Evolutionary conservation across 2,888 invertebrate species (phyloP), one percentile per base, ranked within the genome.

Genomic region (Erebia palarica): DNA sequence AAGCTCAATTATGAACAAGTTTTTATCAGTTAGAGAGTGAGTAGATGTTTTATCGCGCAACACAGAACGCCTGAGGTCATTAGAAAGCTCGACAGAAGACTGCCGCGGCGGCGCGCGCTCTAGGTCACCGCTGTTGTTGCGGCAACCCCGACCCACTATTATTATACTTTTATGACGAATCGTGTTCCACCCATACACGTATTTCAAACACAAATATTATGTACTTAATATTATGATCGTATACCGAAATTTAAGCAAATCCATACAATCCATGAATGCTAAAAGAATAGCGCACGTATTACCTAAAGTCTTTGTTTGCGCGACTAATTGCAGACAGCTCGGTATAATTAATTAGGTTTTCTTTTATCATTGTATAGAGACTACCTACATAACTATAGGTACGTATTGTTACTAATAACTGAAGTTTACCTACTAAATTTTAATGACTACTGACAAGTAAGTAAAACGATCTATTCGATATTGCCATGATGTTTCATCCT

Each of bases 81-180:
- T 92, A 92, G 92, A 91, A 90, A 87, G 91, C 90, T 87, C 89
- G 82, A 86, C 86, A 83, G 88, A 89, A 90, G 91, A 93, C 93
- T 93, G 93, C 91, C 92, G 92, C 90, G 89, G 88, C 90, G 83
- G 83, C 84, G 83, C 90, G 90, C 91, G 92, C 91, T 89, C 88
- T 83, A 89, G 91, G 92, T 91, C 91, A 89, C 88, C 87, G 86
- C 85, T 76, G 90, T 89, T 90, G 90, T 89, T 92, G 91, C 91
- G 91, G 91, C 90, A 86, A 85, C 88, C 88, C 89, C 89, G 87
- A 88, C 90, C 92, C 89, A 91, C 92, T 92, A 92, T 91, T 92
- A 92, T 92, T 92, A 92, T 91, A 92, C 89, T 93, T 93, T 93
- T 93, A 93, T 93, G 92, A 93, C 91, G 90, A 90, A 91, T 92